phyloP scores from a whole-genome alignment of 1,140 invertebrate species.

The Drosophila triauraria region DNA sequence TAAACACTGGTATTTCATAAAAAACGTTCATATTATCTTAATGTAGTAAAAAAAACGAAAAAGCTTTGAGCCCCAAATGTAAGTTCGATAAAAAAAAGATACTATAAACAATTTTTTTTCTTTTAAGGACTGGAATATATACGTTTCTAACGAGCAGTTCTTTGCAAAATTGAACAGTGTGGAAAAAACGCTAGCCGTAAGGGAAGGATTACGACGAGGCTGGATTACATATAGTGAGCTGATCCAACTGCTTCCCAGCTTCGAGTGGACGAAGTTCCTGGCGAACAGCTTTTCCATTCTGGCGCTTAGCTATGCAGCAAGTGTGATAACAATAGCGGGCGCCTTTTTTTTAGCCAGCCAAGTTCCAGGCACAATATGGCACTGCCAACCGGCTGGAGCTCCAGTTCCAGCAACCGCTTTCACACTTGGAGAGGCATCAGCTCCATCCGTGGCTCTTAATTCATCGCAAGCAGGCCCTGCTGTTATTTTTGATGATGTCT shows the following conservation, averaged over 20 bases:
- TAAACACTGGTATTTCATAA: no score
- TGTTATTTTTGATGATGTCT: constrained; percentile 2
- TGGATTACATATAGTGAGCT: constrained; percentile 96
- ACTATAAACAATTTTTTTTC: neutral
- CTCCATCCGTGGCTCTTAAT: constrained; percentile 6
- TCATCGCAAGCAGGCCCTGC: constrained; percentile 18
- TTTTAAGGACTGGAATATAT: constrained; percentile 93
- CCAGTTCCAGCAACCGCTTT: constrained; percentile 8
- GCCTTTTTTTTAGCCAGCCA: constrained; percentile 89
- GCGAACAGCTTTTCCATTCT: constrained; percentile 89
- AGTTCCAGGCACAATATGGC: constrained; percentile 86
- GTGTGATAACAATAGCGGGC: constrained; percentile 89
- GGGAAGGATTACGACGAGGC: constrained; percentile 90
- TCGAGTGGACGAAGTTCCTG: constrained; percentile 87
- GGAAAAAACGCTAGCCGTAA: constrained; percentile 89
- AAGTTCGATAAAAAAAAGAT: no score
- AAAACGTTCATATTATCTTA: no score
- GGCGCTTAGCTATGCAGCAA: constrained; percentile 90
- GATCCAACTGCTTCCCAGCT: constrained; percentile 87
- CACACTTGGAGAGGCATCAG: constrained; percentile 5
- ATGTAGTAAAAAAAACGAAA: no score
- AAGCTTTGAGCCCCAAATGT: no score
- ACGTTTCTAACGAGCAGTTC: constrained; percentile 90
- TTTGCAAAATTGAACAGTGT: constrained; percentile 89
- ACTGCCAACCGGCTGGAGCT: constrained; percentile 34